A percentile compares a stretch with the other conserved stretches of the same genome.
Conservation (phyloP, 2,888 invertebrate genomes). For the Lepas anatifera region DNA sequence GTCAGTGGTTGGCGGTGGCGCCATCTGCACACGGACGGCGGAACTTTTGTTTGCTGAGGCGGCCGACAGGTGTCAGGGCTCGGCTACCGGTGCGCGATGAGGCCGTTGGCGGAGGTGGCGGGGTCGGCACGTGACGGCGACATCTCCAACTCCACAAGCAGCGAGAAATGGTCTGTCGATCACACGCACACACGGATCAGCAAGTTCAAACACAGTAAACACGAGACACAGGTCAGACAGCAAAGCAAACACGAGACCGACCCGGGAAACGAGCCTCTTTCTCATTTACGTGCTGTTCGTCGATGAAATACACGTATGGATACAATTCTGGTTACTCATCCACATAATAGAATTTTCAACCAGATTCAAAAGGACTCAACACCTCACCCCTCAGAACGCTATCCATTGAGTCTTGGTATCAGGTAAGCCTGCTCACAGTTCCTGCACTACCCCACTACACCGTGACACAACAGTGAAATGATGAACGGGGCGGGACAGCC, state of each 20-base stretch:
- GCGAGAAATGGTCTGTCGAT: slow-evolving; percentile 72
- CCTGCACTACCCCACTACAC: too few relatives aligned
- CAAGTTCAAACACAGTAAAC: slow-evolving; percentile 13
- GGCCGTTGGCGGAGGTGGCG: slow-evolving; percentile 16
- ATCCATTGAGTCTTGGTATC: too few relatives aligned
- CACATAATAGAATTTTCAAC: too few relatives aligned
- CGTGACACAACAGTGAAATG: slow-evolving; percentile 33
- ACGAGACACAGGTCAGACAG: slow-evolving; percentile 2
- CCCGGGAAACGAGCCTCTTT: too few relatives aligned
- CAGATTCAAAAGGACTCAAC: neutral
- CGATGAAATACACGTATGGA: too few relatives aligned
- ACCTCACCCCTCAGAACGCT: slow-evolving; percentile 5
- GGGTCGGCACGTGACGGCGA: slow-evolving; percentile 41
- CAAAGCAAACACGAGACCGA: too few relatives aligned
- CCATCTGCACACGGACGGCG: neutral
- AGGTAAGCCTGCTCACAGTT: too few relatives aligned
- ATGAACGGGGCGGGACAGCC: too few relatives aligned
- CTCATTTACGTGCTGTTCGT: too few relatives aligned
- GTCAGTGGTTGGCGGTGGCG: neutral
- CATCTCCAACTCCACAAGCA: slow-evolving; percentile 82
- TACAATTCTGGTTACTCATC: too few relatives aligned
- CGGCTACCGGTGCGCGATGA: slow-evolving; percentile 47
- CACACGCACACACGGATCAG: slow-evolving; percentile 16
- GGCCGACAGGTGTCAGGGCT: slow-evolving; percentile 36
- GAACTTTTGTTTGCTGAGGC: neutral